Conservation (phyloP, 1,140 invertebrate species). For the Cotesia typhae region DNA sequence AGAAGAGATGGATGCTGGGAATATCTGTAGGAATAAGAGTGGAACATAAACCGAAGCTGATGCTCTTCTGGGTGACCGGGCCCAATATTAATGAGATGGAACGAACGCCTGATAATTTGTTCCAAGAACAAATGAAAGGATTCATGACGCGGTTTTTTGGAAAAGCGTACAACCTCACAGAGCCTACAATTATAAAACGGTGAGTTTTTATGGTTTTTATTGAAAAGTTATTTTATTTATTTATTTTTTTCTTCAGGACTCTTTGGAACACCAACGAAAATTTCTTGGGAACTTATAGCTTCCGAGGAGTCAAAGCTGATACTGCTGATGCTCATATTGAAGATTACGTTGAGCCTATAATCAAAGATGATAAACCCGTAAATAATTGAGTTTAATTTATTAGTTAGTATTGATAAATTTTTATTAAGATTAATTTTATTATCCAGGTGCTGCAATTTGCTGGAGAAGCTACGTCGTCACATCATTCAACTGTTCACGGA, state of each 20-base stretch:
- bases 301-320: conserved; percentile 67
- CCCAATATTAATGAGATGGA: conserved; percentile 69
- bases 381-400: background rate
- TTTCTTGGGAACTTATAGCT: conserved; percentile 77
- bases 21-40: conserved; percentile 75
- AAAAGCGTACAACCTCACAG: conserved; percentile 65
- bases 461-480: conserved; percentile 28
- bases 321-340: conserved; percentile 37
- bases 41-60: conserved; percentile 72
- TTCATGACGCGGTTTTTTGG: conserved; percentile 65
- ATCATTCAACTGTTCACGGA: conserved; percentile 24
- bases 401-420: too few relatives aligned
- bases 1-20: conserved; percentile 68
- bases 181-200: conserved; percentile 58
- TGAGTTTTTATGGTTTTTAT: conserved; percentile 37
- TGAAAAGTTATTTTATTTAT: too few relatives aligned
- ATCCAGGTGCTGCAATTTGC: conserved; percentile 1
- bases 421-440: too few relatives aligned
- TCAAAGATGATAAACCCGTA: conserved; percentile 51
- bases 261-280: conserved; percentile 76
- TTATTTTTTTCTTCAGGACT: conserved; percentile 60
- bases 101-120: conserved; percentile 61
- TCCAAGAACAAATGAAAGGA: conserved; percentile 62
- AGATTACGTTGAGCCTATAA: conserved; percentile 52
- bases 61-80: conserved; percentile 74